A percentile compares a stretch with the other conserved stretches of the same genome.
Conservation (phyloP, 1,140 invertebrate genomes). For the Colletes latitarsis region DNA sequence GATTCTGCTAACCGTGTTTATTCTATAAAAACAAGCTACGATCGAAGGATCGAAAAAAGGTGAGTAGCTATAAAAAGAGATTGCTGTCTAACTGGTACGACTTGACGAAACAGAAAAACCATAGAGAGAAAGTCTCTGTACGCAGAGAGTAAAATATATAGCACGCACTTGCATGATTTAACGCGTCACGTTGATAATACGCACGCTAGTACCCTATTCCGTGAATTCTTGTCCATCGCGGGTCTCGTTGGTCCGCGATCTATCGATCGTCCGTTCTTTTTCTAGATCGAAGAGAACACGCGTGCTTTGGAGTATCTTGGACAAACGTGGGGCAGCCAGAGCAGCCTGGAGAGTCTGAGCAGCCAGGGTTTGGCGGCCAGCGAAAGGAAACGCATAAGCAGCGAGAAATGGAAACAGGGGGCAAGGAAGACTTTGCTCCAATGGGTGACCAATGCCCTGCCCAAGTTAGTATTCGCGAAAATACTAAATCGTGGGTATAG, state of each 20-base stretch:
- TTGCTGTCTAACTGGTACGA: slow-evolving; percentile 28
- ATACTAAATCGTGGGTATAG: not conserved
- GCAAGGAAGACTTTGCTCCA: slow-evolving; percentile 95
- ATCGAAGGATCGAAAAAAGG: slow-evolving; percentile 81
- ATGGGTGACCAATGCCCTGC: slow-evolving; percentile 96
- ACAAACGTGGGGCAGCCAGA: slow-evolving; percentile 89
- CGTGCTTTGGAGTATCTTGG: slow-evolving; percentile 93
- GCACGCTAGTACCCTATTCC: slow-evolving; percentile 58
- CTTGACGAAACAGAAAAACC: slow-evolving; percentile 1
- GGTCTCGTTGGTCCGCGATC: not conserved
- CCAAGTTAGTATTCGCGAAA: slow-evolving; percentile 86
- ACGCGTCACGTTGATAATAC: slow-evolving; percentile 40
- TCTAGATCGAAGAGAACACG: slow-evolving; percentile 97
- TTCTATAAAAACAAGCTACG: slow-evolving; percentile 81
- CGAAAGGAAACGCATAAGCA: slow-evolving; percentile 76
- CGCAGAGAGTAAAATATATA: not conserved
- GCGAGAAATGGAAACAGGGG: slow-evolving; percentile 91
- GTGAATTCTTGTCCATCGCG: not conserved
- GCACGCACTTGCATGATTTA: slow-evolving; percentile 54
- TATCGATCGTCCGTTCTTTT: slow-evolving; percentile 53
- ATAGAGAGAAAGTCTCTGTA: slow-evolving; percentile 15
- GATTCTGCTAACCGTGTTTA: slow-evolving; percentile 75
- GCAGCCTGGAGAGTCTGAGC: slow-evolving; percentile 88
- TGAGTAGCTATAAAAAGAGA: slow-evolving; percentile 71
- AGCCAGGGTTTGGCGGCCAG: slow-evolving; percentile 85